Conservation (phyloP, 2,797 vertebrate species). For the Rhinichthys osculus region DNA sequence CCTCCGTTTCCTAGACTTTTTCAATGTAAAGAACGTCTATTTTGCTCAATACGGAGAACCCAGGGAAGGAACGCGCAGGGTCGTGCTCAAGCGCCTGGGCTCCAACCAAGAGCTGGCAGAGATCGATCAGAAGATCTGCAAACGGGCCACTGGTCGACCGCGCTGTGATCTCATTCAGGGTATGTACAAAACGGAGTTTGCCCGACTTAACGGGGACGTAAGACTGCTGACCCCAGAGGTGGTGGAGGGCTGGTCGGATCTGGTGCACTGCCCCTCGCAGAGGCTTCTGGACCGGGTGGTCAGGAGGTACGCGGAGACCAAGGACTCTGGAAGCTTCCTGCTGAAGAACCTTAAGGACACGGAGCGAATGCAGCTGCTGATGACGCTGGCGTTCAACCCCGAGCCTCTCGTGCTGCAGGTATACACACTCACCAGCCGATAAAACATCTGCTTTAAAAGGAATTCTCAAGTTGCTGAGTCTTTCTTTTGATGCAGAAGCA, state of each 20-base stretch:
- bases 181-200: slow-evolving; percentile 96
- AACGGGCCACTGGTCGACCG: slow-evolving; percentile 91
- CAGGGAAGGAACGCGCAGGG: slow-evolving; percentile 92
- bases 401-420: slow-evolving; percentile 94
- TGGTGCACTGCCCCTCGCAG: slow-evolving; percentile 98
- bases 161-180: slow-evolving; percentile 95
- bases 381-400: slow-evolving; percentile 94
- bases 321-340: slow-evolving; percentile 98
- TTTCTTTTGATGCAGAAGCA: background rate
- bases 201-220: slow-evolving; percentile 94
- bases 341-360: slow-evolving; percentile 99
- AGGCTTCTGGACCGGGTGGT: slow-evolving; percentile 95
- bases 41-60: slow-evolving; percentile 97
- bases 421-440: slow-evolving; percentile 38
- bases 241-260: slow-evolving; percentile 98
- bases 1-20: slow-evolving; percentile 93
- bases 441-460: background rate
- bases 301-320: slow-evolving; percentile 96
- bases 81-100: slow-evolving; percentile 95
- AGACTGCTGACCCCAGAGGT: slow-evolving; percentile 95
- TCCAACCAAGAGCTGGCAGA: slow-evolving; percentile 95
- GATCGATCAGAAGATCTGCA: slow-evolving; percentile 97
- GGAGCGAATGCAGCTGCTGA: slow-evolving; percentile 97
- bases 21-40: slow-evolving; percentile 99
- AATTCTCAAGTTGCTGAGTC: slow-evolving; percentile 2